These are phyloP conservation scores for Crioceris asparagi DNA, from an alignment of 2,888 invertebrate species.

Conservation along the genomic window DNA sequence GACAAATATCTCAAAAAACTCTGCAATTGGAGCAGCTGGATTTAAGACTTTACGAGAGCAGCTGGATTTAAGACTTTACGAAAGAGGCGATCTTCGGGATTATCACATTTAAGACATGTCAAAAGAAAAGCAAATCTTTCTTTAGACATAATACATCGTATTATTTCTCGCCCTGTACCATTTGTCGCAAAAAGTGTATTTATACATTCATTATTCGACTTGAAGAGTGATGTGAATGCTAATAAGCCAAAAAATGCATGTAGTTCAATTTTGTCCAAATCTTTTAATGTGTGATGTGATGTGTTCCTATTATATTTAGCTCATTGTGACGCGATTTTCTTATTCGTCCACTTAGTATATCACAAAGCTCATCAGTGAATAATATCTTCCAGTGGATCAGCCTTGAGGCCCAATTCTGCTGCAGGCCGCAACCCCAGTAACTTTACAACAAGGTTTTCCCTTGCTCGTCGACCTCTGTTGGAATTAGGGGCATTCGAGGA, in stretches of 20 bases:
- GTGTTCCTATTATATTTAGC: no score
- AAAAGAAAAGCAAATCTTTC: conserved; percentile 9
- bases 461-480: conserved; percentile 10
- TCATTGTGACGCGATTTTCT: conserved; percentile 6
- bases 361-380: conserved; percentile 9
- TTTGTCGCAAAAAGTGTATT: conserved; percentile 6
- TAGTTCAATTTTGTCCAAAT: no score
- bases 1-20: conserved; percentile 9
- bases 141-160: no score
- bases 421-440: conserved; percentile 10
- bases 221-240: conserved; percentile 7
- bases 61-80: conserved; percentile 6
- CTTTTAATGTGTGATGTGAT: no score
- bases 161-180: conserved; percentile 9
- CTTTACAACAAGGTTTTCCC: conserved; percentile 9
- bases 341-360: conserved; percentile 6
- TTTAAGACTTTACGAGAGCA: conserved; percentile 5
- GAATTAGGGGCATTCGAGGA: no score
- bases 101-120: conserved; percentile 10
- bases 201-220: conserved; percentile 8
- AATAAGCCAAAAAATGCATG: conserved; percentile 1
- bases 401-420: conserved; percentile 8
- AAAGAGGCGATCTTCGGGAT: conserved; percentile 8
- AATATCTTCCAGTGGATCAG: conserved; percentile 8
- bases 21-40: conserved; percentile 7